Conservation (phyloP, 1,140 invertebrate genomes). For the Lordiphosa clarofinis region DNA sequence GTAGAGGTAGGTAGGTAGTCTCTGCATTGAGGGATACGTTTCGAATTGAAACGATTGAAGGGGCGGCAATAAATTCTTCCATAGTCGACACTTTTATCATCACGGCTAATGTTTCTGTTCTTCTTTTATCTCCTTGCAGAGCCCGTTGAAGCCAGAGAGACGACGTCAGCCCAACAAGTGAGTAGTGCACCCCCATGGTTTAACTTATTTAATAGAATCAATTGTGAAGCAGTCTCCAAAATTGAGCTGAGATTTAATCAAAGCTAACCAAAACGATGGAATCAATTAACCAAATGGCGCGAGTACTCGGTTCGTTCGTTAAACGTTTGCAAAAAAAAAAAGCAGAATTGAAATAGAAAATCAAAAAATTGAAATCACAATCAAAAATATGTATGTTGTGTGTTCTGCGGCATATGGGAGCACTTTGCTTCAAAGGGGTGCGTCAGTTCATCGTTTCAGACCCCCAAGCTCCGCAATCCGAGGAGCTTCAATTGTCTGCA, state of each 20-base stretch:
- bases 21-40: not conserved
- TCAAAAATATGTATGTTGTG: constrained; percentile 19
- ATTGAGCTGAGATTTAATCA: not conserved
- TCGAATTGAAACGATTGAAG: constrained; percentile 52
- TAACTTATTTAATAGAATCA: constrained; percentile 57
- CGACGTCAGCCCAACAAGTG: too few relatives aligned
- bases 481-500: constrained; percentile 74
- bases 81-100: constrained; percentile 70
- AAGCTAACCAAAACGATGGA: constrained; percentile 21
- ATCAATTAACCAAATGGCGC: constrained; percentile 74
- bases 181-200: constrained; percentile 19
- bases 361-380: constrained; percentile 44
- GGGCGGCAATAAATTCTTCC: constrained; percentile 64
- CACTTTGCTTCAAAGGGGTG: constrained; percentile 47
- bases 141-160: too few relatives aligned
- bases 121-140: constrained; percentile 34
- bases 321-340: constrained; percentile 55
- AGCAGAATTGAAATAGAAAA: constrained; percentile 45
- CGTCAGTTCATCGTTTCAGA: constrained; percentile 6
- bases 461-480: constrained; percentile 9
- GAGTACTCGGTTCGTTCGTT: constrained; percentile 61
- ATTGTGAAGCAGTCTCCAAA: not conserved
- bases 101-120: constrained; percentile 46
- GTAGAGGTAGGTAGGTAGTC: not conserved
- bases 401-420: not conserved